Base-by-base conservation (phyloP, 2,888 invertebrate genomes). In the Hypolimnas misippus region DNA sequence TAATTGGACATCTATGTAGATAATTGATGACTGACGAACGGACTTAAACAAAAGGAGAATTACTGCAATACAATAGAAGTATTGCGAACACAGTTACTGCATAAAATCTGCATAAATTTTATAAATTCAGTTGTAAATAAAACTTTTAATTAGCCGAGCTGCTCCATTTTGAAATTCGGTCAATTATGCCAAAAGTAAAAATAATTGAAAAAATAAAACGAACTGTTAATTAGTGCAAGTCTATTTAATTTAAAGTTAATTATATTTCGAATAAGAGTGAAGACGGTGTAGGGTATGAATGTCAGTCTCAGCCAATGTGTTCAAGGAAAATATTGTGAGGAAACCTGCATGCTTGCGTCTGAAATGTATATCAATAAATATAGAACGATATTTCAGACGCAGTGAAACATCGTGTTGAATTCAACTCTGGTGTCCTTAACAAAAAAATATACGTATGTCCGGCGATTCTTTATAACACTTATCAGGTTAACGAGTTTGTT, bases 131-230 rank as follows among this genome's bases (percentile, higher is more conserved):
- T 19, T 17, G 17, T 10, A 17, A 17, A 40, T 40, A 14, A 10
- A 58, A 52, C 31, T 58, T 52, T 58, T 42, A 58, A 58, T 52
- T 51, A 21, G 52, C 33, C 12, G 16, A 16, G 44, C 16, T 50
- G 40, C 29, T 33, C 35, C 21, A 25, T 12, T 33, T 16, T 53
- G 3, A 7, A 29, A 59, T 59, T 53, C n/a, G 44, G 44, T 46
- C 44, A 46, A 46, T 17, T 12, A 46, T 19, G 5, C 12, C 19
- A 19, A 12, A 21, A 21, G 21, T n/a, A 46, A 1, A 16, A 38
- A 6, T 44, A 19, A 46, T 21, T 19, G n/a, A 12, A 46, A 21
- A 12, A 3, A 25, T 25, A 25, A 25, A 21, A 46, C 12, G 21
- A 12, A 12, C 12, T 10, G 44, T 19, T 21, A 12, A 21, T 46